Base-by-base conservation (phyloP, 2,113 vertebrate species). In the Epinephelus lanceolatus region DNA sequence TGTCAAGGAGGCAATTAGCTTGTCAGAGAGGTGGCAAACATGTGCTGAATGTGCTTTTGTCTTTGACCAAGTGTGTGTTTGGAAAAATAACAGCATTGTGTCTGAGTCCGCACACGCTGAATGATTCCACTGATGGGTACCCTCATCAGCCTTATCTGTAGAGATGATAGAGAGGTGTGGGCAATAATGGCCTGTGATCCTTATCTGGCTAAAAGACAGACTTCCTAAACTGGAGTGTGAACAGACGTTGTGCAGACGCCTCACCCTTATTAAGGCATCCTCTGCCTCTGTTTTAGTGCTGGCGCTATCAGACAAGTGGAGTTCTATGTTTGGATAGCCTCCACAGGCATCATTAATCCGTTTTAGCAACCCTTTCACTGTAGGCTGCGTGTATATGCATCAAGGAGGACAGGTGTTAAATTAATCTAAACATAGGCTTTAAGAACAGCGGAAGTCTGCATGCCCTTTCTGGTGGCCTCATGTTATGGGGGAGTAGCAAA, bases 251-350 rank as follows among this genome's bases (percentile, higher is more conserved):
- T 76, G 21, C 88, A 90, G 89, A 83, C 80, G 11, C 55, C 57
- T 88, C 71, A 72, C 61, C 85, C 90, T 81, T 80, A 91, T 87
- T 86, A 81, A 91, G 90, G 69, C 77, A 75, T 83, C 73, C 59
- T 13, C 71, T 25, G 63, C 25, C 63, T 76, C 76, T 61, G 65
- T 73, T 80, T 70, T 51, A 78, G 61, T 60, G n/a, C 56, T 3
- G 33, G 27, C 78, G 83, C 49, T 33, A 66, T 82, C 13, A 11
- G 77, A 63, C 60, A 59, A 80, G 76, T 83, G 52, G 63, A 33
- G 45, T 76, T 82, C 76, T 89, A 53, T 90, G 83, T 91, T 92
- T 89, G 83, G 82, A 88, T 45, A 75, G 59, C 40, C 77, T 18
- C 59, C 71, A 25, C 74, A 23, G 76, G 52, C 70, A 4, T 75